These are phyloP conservation scores for Araneus ventricosus DNA, from an alignment of 1,140 invertebrate genomes.

Conservation along the genomic window DNA sequence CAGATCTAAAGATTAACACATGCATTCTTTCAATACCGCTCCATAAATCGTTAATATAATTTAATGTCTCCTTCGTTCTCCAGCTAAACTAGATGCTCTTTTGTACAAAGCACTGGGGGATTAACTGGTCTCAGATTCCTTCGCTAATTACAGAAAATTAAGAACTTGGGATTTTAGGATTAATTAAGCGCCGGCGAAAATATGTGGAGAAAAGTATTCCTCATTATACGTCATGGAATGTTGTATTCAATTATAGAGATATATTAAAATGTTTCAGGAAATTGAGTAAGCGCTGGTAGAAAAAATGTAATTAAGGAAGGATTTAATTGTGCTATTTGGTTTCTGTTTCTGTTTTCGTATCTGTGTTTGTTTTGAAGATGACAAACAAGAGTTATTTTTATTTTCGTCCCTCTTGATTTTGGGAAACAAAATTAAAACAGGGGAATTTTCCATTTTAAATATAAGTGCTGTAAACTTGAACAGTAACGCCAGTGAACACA, in stretches of 20 bases:
- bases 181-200: neutral
- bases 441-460: too few relatives aligned
- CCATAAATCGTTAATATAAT: neutral
- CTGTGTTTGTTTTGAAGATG: neutral
- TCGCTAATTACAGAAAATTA: constrained; percentile 41
- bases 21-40: neutral
- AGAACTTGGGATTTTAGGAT: constrained; percentile 41
- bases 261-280: neutral
- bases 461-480: too few relatives aligned
- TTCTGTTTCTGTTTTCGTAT: neutral
- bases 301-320: neutral
- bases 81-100: neutral
- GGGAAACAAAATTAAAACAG: too few relatives aligned
- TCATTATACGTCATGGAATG: neutral
- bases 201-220: neutral
- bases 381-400: too few relatives aligned
- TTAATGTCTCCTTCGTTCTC: neutral
- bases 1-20: neutral
- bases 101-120: neutral
- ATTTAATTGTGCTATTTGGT: neutral
- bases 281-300: neutral
- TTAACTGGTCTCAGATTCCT: constrained; percentile 20
- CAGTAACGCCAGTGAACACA: too few relatives aligned
- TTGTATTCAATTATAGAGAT: neutral
- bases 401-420: too few relatives aligned